Conservation (phyloP, 2,797 vertebrate species). For the Sebastes cheni region DNA sequence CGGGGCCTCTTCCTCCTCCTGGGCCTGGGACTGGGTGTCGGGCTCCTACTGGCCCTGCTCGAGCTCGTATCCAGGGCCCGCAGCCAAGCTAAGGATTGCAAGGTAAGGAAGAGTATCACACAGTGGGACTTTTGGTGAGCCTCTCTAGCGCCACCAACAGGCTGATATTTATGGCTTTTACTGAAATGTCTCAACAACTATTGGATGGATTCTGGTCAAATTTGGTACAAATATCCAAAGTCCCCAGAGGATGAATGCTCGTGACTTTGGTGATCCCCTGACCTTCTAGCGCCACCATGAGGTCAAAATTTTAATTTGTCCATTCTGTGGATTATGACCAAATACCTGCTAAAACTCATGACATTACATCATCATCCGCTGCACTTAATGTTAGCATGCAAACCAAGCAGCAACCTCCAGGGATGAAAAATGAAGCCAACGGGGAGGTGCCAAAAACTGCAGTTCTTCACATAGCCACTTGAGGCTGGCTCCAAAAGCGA, state of each 20-base stretch:
- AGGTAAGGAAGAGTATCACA: constrained; percentile 68
- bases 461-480: too few species aligned
- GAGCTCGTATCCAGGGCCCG: constrained; percentile 85
- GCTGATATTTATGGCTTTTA: background rate
- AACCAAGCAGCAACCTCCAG: rapidly evolving
- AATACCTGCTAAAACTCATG: background rate
- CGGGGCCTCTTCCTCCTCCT: constrained; percentile 88
- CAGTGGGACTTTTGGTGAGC: background rate
- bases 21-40: constrained; percentile 82
- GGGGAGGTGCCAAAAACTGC: too few species aligned
- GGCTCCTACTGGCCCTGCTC: constrained; percentile 81
- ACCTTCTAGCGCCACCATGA: background rate
- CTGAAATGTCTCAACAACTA: background rate
- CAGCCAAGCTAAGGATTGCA: constrained; percentile 80
- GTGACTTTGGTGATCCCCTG: background rate
- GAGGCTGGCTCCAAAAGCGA: too few species aligned
- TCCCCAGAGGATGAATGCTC: too few species aligned
- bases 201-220: background rate
- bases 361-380: background rate
- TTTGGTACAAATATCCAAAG: background rate
- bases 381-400: background rate
- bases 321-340: background rate
- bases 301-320: background rate
- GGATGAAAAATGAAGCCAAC: background rate
- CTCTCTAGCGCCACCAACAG: background rate